Evolutionary conservation across 2,888 invertebrate genomes (phyloP).

Genomic region (Lacanobia wlatinum): DNA sequence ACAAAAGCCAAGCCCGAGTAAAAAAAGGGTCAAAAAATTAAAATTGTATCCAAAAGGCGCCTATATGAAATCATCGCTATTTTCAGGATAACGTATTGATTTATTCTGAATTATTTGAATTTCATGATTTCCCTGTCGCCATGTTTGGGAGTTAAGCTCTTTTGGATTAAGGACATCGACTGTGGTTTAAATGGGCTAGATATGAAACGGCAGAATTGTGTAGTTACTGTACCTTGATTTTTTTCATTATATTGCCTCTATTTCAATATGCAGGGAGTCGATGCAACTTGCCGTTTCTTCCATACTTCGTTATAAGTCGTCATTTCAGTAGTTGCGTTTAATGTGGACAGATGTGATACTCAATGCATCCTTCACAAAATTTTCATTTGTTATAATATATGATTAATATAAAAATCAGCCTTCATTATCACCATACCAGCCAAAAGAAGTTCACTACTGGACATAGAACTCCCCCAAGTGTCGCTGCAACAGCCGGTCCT

Average conservation of each 20-base stretch:
- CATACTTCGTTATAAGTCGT: too few relatives aligned
- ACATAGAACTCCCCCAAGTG: too few relatives aligned
- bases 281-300: too few relatives aligned
- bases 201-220: neutral
- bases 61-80: slow-evolving; percentile 55
- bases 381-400: too few relatives aligned
- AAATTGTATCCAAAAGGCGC: slow-evolving; percentile 28
- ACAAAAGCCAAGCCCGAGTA: neutral
- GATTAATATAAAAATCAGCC: too few relatives aligned
- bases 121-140: slow-evolving; percentile 64
- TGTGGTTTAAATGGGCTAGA: neutral
- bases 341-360: too few relatives aligned
- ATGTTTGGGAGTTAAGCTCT: slow-evolving; percentile 10
- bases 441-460: too few relatives aligned
- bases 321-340: too few relatives aligned
- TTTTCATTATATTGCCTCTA: neutral
- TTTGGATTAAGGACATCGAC: neutral
- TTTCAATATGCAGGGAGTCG: too few relatives aligned
- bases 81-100: slow-evolving; percentile 49
- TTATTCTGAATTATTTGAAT: slow-evolving; percentile 51
- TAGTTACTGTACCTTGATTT: neutral
- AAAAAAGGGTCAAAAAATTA: slow-evolving; percentile 44
- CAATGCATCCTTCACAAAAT: too few relatives aligned
- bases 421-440: too few relatives aligned
- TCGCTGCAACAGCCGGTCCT: too few relatives aligned